phyloP scores from a whole-genome alignment of 2,113 vertebrate genomes.

The Oryzias celebensis region DNA sequence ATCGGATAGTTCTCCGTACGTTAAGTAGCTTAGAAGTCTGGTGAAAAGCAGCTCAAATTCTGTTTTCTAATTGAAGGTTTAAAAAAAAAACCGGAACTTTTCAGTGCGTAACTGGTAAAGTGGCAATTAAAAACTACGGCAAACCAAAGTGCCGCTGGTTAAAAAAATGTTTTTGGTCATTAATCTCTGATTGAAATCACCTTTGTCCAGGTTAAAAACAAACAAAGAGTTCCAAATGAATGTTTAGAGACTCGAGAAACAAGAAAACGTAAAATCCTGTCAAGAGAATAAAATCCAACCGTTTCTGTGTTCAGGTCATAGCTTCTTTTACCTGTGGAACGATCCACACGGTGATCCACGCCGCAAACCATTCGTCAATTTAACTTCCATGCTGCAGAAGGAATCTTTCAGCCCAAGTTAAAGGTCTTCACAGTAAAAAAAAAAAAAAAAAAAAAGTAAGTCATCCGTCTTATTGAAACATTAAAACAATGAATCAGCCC shows the following conservation, averaged over 20 bases:
- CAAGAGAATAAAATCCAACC: slow-evolving; percentile 44
- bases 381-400: slow-evolving; percentile 72
- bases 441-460: neutral
- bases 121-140: slow-evolving; percentile 77
- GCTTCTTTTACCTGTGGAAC: slow-evolving; percentile 71
- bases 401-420: slow-evolving; percentile 8
- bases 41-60: slow-evolving; percentile 32
- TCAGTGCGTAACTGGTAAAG: slow-evolving; percentile 81
- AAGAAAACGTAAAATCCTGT: slow-evolving; percentile 7
- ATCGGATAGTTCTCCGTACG: slow-evolving; percentile 52
- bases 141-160: slow-evolving; percentile 45
- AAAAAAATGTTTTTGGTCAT: slow-evolving; percentile 20
- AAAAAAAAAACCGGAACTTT: slow-evolving; percentile 63
- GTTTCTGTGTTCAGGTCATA: slow-evolving; percentile 47
- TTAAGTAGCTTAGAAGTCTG: slow-evolving; percentile 28
- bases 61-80: slow-evolving; percentile 76
- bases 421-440: slow-evolving; percentile 32
- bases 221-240: slow-evolving; percentile 10
- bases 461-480: slow-evolving; percentile 34
- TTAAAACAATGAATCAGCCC: slow-evolving; percentile 15
- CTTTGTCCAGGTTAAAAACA: slow-evolving; percentile 13
- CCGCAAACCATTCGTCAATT: slow-evolving; percentile 69
- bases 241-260: slow-evolving; percentile 10
- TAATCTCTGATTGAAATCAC: slow-evolving; percentile 38
- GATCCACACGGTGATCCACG: slow-evolving; percentile 70